These are phyloP conservation scores for Dicrurus megarhynchus DNA, from an alignment of 2,113 vertebrate genomes.

Conservation along the genomic window DNA sequence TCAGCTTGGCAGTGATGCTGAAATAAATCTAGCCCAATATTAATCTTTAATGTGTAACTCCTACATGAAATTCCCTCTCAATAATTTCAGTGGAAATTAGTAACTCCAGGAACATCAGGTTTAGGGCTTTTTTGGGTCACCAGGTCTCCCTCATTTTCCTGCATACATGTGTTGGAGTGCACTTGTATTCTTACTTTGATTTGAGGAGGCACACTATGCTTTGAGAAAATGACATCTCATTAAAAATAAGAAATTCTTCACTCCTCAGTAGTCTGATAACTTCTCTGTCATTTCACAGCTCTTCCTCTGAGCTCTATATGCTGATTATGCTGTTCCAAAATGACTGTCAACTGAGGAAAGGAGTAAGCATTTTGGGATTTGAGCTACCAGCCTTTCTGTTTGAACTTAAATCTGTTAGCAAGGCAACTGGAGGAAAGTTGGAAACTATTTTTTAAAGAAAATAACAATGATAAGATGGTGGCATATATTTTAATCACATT, in stretches of 20 bases:
- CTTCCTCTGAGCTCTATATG: not conserved
- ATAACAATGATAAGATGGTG: not conserved
- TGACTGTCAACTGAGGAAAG: not conserved
- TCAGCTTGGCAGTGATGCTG: not conserved
- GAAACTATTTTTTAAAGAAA: not conserved
- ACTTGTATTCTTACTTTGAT: not conserved
- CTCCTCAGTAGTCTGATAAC: not conserved
- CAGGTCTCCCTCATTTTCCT: not conserved
- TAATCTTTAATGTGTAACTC: not conserved
- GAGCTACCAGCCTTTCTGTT: not conserved
- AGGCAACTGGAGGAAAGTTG: not conserved
- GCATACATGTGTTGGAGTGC: not conserved
- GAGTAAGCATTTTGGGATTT: not conserved
- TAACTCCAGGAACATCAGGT: not conserved
- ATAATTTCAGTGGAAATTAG: not conserved
- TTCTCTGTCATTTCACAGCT: not conserved
- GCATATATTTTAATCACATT: not conserved
- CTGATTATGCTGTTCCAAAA: not conserved
- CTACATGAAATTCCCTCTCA: not conserved
- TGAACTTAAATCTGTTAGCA: not conserved
- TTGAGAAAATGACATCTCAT: not conserved
- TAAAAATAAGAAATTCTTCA: slow-evolving; percentile 9
- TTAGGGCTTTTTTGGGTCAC: not conserved
- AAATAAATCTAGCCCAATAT: not conserved
- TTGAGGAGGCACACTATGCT: not conserved